Percentiles rank a stretch among this genome's conserved stretches.
Conservation (phyloP, 2,888 invertebrate genomes). For the Drosophila kambysellisi region DNA sequence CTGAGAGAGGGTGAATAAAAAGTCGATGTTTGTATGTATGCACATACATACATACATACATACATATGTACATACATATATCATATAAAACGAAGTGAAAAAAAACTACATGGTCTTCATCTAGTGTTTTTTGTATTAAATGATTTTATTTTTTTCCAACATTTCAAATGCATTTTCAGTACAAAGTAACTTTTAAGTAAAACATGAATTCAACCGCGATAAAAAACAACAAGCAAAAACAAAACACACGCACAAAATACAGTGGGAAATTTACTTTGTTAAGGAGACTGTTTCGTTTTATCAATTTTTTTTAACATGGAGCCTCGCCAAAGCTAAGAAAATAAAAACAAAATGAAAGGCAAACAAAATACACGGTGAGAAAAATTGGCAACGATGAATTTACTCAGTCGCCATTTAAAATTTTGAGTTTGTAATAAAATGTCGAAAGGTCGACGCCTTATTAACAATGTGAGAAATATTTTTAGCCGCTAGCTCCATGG, state of each 20-base stretch:
- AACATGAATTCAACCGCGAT: constrained; percentile 76
- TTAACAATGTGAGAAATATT: constrained; percentile 56
- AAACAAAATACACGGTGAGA: not conserved
- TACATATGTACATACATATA: not conserved
- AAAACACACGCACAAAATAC: constrained; percentile 38
- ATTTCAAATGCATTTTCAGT: constrained; percentile 80
- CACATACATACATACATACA: not conserved
- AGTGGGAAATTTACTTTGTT: constrained; percentile 33
- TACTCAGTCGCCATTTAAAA: constrained; percentile 20
- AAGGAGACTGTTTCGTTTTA: constrained; percentile 12
- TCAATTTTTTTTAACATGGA: constrained; percentile 12
- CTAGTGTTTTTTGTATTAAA: constrained; percentile 38
- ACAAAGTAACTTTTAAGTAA: constrained; percentile 72
- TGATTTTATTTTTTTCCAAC: constrained; percentile 60
- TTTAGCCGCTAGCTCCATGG: constrained; percentile 38
- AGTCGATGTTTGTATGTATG: not conserved
- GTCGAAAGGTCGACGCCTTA: constrained; percentile 33
- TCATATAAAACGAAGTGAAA: not conserved
- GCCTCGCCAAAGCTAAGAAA: constrained; percentile 8
- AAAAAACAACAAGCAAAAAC: constrained; percentile 52
- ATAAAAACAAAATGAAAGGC: constrained; percentile 6
- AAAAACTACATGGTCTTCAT: constrained; percentile 1
- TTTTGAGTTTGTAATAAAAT: constrained; percentile 47
- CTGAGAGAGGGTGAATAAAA: not conserved
- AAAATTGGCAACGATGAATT: constrained; percentile 25